phyloP scores from a whole-genome alignment of 1,140 invertebrate species.

The Hycleus cichorii region DNA sequence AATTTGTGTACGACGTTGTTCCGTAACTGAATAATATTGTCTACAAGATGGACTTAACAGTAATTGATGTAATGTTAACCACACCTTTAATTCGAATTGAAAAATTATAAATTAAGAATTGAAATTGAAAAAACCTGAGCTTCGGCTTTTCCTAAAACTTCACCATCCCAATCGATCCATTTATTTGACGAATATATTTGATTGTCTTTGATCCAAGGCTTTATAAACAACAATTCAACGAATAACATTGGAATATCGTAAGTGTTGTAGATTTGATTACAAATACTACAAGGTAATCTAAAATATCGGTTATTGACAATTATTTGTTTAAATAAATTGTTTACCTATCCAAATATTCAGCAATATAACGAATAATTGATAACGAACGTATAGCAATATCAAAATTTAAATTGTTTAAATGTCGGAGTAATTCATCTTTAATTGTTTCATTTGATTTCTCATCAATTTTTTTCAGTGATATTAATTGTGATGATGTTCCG shows the following conservation, averaged over 20 bases:
- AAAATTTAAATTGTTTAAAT: conserved; percentile 57
- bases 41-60: conserved; percentile 54
- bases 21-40: conserved; percentile 62
- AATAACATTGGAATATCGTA: conserved; percentile 69
- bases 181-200: conserved; percentile 51
- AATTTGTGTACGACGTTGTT: conserved; percentile 55
- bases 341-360: conserved; percentile 40
- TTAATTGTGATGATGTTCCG: conserved; percentile 38
- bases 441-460: conserved; percentile 42
- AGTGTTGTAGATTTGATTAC: conserved; percentile 52
- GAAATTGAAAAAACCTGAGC: conserved; percentile 38
- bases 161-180: conserved; percentile 50
- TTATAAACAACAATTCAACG: conserved; percentile 54
- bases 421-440: conserved; percentile 53
- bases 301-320: neutral
- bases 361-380: conserved; percentile 57
- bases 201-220: conserved; percentile 60
- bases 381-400: conserved; percentile 65
- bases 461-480: conserved; percentile 36
- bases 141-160: conserved; percentile 56
- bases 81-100: conserved; percentile 38
- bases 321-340: neutral
- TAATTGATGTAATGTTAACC: conserved; percentile 62
- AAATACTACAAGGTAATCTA: conserved; percentile 44
- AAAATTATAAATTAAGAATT: neutral